These are phyloP conservation scores for Euura saliciscinereae DNA, from an alignment of 1,140 invertebrate species.

Conservation along the genomic window DNA sequence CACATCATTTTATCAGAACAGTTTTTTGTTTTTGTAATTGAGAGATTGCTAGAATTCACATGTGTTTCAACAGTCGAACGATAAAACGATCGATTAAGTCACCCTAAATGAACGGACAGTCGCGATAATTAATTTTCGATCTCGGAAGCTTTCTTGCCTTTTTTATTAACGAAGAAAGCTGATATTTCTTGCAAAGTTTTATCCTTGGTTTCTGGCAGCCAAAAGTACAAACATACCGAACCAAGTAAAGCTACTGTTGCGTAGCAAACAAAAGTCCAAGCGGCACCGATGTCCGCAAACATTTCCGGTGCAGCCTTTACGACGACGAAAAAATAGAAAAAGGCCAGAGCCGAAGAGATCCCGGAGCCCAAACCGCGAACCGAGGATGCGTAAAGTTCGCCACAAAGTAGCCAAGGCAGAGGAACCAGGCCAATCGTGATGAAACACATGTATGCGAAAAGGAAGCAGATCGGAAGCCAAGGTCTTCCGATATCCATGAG, in stretches of 20 bases:
- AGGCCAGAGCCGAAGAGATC: slow-evolving; percentile 68
- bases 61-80: no score
- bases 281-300: slow-evolving; percentile 63
- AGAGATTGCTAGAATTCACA: no score
- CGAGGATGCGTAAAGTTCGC: slow-evolving; percentile 67
- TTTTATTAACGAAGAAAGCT: slow-evolving; percentile 50
- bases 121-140: no score
- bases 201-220: slow-evolving; percentile 82
- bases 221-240: slow-evolving; percentile 67
- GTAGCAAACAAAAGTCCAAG: slow-evolving; percentile 73
- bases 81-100: no score
- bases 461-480: slow-evolving; percentile 59
- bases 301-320: slow-evolving; percentile 73
- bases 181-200: slow-evolving; percentile 79
- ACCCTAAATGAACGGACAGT: no score
- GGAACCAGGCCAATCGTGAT: slow-evolving; percentile 66
- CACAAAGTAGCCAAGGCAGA: slow-evolving; percentile 74
- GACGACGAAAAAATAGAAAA: slow-evolving; percentile 71
- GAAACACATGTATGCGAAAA: slow-evolving; percentile 65
- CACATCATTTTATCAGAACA: no score
- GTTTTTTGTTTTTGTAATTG: no score
- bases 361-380: slow-evolving; percentile 66
- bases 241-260: slow-evolving; percentile 69
- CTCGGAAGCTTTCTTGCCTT: background rate
- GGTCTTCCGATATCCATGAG: slow-evolving; percentile 45